Conservation (phyloP, 1,140 invertebrate genomes). For the Drosophila novamexicana region DNA sequence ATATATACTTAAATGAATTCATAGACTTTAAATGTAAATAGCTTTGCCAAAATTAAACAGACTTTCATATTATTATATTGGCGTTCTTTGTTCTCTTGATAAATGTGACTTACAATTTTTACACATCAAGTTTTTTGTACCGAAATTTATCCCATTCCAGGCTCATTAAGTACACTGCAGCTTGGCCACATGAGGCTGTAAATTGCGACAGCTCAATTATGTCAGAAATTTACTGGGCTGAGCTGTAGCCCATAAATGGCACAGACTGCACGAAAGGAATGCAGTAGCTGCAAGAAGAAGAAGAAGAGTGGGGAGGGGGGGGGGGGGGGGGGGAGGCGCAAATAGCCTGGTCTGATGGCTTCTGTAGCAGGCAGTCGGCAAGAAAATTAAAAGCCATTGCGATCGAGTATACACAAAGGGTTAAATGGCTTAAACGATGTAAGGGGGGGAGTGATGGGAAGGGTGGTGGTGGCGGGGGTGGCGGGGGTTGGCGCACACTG, state of each 20-base stretch:
- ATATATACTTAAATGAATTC: no score
- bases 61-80: no score
- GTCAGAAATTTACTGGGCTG: slow-evolving; percentile 55
- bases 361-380: slow-evolving; percentile 35
- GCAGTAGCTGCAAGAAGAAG: slow-evolving; percentile 20
- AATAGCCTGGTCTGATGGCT: slow-evolving; percentile 29
- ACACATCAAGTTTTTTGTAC: not conserved
- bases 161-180: slow-evolving; percentile 36
- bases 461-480: not conserved
- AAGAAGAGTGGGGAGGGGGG: no score
- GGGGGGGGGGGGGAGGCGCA: slow-evolving; percentile 1
- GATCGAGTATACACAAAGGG: slow-evolving; percentile 67
- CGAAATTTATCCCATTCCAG: not conserved
- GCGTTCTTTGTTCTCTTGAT: not conserved
- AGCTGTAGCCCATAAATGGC: slow-evolving; percentile 45
- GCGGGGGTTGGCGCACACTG: slow-evolving; percentile 1
- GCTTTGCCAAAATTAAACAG: no score
- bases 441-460: not conserved
- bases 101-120: not conserved
- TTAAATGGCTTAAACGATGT: slow-evolving; percentile 70
- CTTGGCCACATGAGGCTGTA: slow-evolving; percentile 41
- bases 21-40: not conserved
- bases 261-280: slow-evolving; percentile 37
- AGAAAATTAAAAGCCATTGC: slow-evolving; percentile 71
- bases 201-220: slow-evolving; percentile 65